Evolutionary conservation across 2,888 invertebrate species (phyloP).

Genomic region (Phengaris arion): DNA sequence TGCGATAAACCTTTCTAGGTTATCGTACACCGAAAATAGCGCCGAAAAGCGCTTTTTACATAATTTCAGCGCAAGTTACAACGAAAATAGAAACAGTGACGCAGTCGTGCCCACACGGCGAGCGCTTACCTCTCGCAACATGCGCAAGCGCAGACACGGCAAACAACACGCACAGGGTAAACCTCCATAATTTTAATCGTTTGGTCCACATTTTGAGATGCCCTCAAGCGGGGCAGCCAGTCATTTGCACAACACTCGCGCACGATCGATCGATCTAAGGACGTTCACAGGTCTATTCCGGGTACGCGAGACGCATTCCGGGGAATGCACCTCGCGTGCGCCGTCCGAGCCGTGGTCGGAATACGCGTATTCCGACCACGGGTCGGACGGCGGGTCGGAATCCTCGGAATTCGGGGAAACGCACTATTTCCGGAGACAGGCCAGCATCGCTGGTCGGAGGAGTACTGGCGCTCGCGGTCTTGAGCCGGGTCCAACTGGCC

Average conservation of each 20-base stretch:
- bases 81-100: constrained; percentile 76
- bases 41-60: constrained; percentile 78
- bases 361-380: constrained; percentile 62
- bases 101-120: constrained; percentile 54
- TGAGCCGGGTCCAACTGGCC: constrained; percentile 52
- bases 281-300: constrained; percentile 62
- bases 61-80: constrained; percentile 79
- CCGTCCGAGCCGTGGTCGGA: constrained; percentile 41
- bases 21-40: constrained; percentile 71
- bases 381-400: constrained; percentile 48
- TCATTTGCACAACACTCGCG: constrained; percentile 79
- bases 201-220: constrained; percentile 74
- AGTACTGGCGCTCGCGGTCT: constrained; percentile 72
- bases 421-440: constrained; percentile 81
- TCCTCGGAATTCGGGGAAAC: constrained; percentile 51
- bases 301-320: constrained; percentile 59
- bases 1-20: constrained; percentile 54
- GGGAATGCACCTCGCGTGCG: constrained; percentile 62
- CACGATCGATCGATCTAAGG: constrained; percentile 71
- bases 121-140: constrained; percentile 70
- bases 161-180: constrained; percentile 72
- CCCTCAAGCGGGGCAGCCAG: constrained; percentile 73
- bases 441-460: constrained; percentile 80
- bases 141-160: constrained; percentile 67
- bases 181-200: constrained; percentile 75